Evolutionary conservation across 1,140 invertebrate species (phyloP), one percentile per base, ranked within the genome.

Genomic region (Drosophila leontia): DNA sequence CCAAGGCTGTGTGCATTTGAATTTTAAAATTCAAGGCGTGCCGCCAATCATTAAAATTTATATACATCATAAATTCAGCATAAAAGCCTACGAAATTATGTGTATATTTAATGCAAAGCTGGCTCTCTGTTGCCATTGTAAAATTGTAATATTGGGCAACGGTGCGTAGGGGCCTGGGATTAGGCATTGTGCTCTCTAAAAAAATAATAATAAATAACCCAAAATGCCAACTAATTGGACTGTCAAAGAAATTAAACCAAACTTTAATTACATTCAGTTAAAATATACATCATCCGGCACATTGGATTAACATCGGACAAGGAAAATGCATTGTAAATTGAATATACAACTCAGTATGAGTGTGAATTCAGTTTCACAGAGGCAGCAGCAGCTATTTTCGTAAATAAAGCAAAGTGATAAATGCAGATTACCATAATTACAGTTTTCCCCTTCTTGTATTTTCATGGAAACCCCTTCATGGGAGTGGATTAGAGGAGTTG

Each of bases 1-100:
- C 68, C 80, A 87, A 87, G 84, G 84, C 81, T 78, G 23, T 78
- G 23, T 60, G 71, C 62, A 87, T 55, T 55, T 88, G 71, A 47
- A 84, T 65, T 55, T 87, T 87, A 34, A 84, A 71, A 87, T 87
- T 87, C 84, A 87, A 87, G 84, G 84, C 80, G 85, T 84, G 84
- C 63, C 85, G 51, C 45, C 50, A 71, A 78, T 58, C 62, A 87
- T 87, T 90, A 74, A 71, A 84, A 67, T 90, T 84, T 69, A 87
- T 88, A 69, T 64, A 90, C 85, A 78, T 87, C 85, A 90, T 84
- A 88, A 80, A 81, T 75, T 75, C 63, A 45, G 51, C 34, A 86
- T 62, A 62, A 57, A 41, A 65, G 55, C 48, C 58, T 29, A 68
- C 76, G 29, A 51, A 68, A 56, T 56, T 26, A 65, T 61, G 44